Evolutionary conservation across 53 echinoderm and acorn worm genomes (phyloP), one percentile per base, ranked within the genome.

Genomic region (Arbacia lixula): DNA sequence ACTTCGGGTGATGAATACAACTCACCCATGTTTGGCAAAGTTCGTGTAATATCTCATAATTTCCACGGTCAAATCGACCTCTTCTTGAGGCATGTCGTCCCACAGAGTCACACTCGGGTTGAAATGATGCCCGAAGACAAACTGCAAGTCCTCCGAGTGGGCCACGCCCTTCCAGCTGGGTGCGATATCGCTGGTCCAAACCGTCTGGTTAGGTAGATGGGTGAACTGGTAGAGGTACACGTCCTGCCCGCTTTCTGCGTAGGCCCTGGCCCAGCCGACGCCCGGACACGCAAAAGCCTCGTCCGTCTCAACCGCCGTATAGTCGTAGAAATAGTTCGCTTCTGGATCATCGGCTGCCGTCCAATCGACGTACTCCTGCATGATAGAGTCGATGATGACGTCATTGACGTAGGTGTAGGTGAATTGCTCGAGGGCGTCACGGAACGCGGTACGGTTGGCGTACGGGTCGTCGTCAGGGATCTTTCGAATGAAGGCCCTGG

Each of bases 21-120:
- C 79, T 74, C 56, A 92, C 93, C 93, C 93, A 1, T 87, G 83
- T 31, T 92, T 92, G 1, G 93, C 93, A 62, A 92, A 92, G 55
- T 92, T 92, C 1, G 86, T 84, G 84, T 77, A 92, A 49, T 86
- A 87, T 61, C 63, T 26, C 89, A 87, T 84, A 56, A 86, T 74
- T 35, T 86, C 76, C 2, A 86, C 27, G 10, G 86, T 83, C 40
- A 92, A 66, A 19, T 75, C 42, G 2, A 79, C 73, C 32, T 89
- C 89, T 27, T 83, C 83, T 12, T 74, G 28, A 3, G 86, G 78
- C 66, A 83, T 83, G 12, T 68, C 49, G 27, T 73, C 39, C 36
- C 78, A 55, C 14, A 71, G 36, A 6, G 57, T 52, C 43, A 90
- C 36, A 11, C 58, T 67, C 32, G 92, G 92, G 3, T 80, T 86